A percentile compares a stretch with the other conserved stretches of the same genome.
phyloP scores from a whole-genome alignment of 2,888 invertebrate genomes.

The Agonopterix heracliana region DNA sequence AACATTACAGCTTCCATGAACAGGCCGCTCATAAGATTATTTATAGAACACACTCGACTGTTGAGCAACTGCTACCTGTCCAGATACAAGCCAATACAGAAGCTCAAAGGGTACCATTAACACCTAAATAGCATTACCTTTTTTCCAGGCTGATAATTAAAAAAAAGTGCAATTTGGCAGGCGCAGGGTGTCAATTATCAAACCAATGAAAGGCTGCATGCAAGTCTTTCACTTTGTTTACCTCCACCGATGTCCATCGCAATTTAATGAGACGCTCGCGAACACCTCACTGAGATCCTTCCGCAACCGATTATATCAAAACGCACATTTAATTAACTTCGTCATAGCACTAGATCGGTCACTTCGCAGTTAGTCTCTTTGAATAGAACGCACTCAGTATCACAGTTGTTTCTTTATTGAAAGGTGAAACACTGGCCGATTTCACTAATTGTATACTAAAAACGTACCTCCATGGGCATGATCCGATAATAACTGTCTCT shows the following conservation, averaged over 20 bases:
- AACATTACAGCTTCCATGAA: conserved; percentile 15
- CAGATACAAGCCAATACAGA: conserved; percentile 25
- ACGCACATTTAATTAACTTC: conserved; percentile 45
- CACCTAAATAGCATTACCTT: conserved; percentile 11
- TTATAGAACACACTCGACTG: conserved; percentile 59
- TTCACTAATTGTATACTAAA: conserved; percentile 64
- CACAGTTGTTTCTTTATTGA: conserved; percentile 37
- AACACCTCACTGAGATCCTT: conserved; percentile 55
- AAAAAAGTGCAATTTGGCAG: conserved; percentile 47
- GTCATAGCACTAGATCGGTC: conserved; percentile 49
- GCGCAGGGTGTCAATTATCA: conserved; percentile 44
- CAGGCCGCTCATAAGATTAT: conserved; percentile 50
- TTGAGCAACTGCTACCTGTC: conserved; percentile 38
- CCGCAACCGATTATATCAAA: conserved; percentile 54
- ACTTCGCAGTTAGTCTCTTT: conserved; percentile 46
- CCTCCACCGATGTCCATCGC: conserved; percentile 72
- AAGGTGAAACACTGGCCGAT: conserved; percentile 45
- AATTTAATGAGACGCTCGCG: conserved; percentile 35
- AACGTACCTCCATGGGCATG: conserved; percentile 73
- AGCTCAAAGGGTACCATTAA: conserved; percentile 27
- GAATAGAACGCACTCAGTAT: conserved; percentile 53
- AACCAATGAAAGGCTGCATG: conserved; percentile 43
- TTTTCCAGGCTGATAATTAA: neutral
- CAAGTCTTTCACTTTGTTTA: conserved; percentile 56
- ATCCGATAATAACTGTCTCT: conserved; percentile 72